Percentiles rank a stretch among this genome's conserved stretches.
Conservation (phyloP, 2,113 vertebrate species). For the Ctenodactylus gundi region DNA sequence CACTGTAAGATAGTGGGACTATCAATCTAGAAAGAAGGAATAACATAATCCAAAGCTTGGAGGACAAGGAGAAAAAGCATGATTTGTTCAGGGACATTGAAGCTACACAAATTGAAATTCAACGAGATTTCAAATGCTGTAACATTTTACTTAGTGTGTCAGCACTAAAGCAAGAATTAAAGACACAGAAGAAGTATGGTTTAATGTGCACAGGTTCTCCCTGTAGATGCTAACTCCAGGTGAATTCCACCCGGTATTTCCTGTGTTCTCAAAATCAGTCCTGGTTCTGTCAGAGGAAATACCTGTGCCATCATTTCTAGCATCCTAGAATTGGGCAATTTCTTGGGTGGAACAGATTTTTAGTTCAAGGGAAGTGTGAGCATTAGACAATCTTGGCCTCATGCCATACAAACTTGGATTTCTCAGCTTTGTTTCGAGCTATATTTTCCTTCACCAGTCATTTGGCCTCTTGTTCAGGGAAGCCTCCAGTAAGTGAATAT, state of each 20-base stretch:
- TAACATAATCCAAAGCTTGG: neutral
- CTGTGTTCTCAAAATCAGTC: neutral
- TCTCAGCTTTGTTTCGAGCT: neutral
- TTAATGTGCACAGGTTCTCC: neutral
- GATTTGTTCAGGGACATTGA: neutral
- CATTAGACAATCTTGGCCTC: neutral
- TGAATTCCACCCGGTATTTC: neutral
- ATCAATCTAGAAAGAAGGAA: neutral
- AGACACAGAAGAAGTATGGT: neutral
- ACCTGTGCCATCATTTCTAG: neutral
- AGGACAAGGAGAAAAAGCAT: neutral
- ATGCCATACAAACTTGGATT: neutral
- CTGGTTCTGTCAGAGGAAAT: neutral
- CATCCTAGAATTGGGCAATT: neutral
- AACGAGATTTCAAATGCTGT: neutral
- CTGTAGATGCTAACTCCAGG: neutral
- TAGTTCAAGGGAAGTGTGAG: neutral
- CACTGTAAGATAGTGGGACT: neutral
- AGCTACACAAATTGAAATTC: neutral
- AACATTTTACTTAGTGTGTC: neutral
- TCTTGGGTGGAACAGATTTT: neutral
- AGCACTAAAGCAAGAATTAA: neutral
- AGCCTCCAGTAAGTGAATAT: neutral
- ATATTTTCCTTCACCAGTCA: neutral
- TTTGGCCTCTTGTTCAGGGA: neutral